Evolutionary conservation across 2,797 vertebrate genomes (phyloP), one percentile per base, ranked within the genome.

Genomic region (Oreonectes daqikongensis): DNA sequence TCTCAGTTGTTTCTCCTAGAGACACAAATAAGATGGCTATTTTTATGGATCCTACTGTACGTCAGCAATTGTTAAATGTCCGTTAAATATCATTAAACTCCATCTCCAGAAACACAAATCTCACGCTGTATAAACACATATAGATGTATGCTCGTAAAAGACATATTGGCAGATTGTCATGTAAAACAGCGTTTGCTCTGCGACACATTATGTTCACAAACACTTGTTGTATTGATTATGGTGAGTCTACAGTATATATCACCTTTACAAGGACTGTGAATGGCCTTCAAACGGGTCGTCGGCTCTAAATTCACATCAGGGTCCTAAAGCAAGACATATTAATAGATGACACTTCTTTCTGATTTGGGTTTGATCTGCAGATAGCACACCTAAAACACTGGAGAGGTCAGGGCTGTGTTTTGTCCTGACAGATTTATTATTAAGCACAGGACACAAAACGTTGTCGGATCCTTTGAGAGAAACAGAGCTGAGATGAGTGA

Each of bases 191-290:
- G 79, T 72, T 79, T 85, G 82, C 81, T 83, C 79, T 82, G 40
- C 22, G 59, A 77, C 85, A 74, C 84, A 83, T 85, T 86, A 89
- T 87, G 79, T 85, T 72, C 68, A 81, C 61, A 83, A 70, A 80
- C 85, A 85, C 64, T 81, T 80, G 24, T 44, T 74, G 74, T 42
- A 80, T 90, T 79, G 72, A 91, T 80, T 86, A 80, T 73, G 50
- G 55, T 67, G 83, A 81, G 79, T 79, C 79, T 79, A 84, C 87
- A 87, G 15, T 46, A 85, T 46, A 85, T 88, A 82, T 83, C 59
- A 35, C 10, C 63, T 69, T 72, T 83, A 87, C 69, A 59, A 87
- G 81, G 64, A 30, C 70, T 38, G 53, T 53, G 67, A 72, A 38
- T 46, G 68, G 35, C 55, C 50, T 63, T 40, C 53, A 61, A 48